Evolutionary conservation across 2,888 invertebrate species (phyloP).

Genomic region (Amiota minor): DNA sequence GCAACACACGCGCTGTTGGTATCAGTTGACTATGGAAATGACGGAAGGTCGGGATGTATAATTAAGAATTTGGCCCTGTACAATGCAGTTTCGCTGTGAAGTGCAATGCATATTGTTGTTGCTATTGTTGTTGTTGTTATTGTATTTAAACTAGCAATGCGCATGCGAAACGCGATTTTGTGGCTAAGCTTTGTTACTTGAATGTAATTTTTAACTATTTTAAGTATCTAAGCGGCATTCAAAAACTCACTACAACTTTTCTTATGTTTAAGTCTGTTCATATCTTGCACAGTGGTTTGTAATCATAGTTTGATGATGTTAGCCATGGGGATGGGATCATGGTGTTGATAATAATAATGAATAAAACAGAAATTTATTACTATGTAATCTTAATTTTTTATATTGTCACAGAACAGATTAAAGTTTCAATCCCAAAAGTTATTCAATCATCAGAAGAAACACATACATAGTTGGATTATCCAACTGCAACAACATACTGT

Average conservation of each 20-base stretch:
- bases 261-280: slow-evolving; percentile 5
- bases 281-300: slow-evolving; percentile 1
- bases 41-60: not conserved
- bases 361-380: no score
- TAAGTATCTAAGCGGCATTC: not conserved
- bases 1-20: not conserved
- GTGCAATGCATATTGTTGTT: slow-evolving; percentile 9
- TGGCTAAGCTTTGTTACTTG: not conserved
- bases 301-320: not conserved
- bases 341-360: no score
- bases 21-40: not conserved
- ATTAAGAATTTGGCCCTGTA: slow-evolving; percentile 5
- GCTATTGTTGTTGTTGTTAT: slow-evolving; percentile 11
- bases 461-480: no score
- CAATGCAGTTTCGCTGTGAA: not conserved
- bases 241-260: not conserved
- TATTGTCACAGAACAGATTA: no score
- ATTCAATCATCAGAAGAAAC: no score
- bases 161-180: slow-evolving; percentile 19
- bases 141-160: slow-evolving; percentile 18
- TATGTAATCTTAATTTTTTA: no score
- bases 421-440: no score
- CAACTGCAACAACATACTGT: no score
- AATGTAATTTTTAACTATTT: not conserved
- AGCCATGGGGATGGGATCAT: no score